phyloP scores from a whole-genome alignment of 2,888 invertebrate genomes.

The Penaeus monodon region DNA sequence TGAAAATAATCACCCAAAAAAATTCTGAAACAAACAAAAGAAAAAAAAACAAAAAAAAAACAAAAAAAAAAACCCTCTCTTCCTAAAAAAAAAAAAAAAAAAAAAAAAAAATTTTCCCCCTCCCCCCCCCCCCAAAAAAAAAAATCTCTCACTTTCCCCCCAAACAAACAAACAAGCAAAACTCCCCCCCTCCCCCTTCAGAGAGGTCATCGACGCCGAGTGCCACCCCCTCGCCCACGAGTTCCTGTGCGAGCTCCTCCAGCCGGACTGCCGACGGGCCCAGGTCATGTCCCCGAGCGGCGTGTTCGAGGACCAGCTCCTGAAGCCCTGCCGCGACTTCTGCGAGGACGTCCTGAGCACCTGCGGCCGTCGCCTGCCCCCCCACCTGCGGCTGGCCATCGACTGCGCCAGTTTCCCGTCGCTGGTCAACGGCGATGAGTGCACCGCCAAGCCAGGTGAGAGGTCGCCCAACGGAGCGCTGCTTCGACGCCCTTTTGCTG shows the following conservation, averaged over 20 bases:
- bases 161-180: no score
- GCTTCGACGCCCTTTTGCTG: no score
- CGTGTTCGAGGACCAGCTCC: conserved; percentile 65
- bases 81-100: no score
- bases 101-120: no score
- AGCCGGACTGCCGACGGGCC: conserved; percentile 78
- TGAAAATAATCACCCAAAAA: no score
- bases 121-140: no score
- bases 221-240: conserved; percentile 90
- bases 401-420: conserved; percentile 56
- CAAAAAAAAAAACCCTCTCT: no score
- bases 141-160: no score
- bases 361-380: conserved; percentile 75
- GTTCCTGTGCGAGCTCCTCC: conserved; percentile 87
- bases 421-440: conserved; percentile 51
- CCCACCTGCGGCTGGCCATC: conserved; percentile 43
- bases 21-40: no score
- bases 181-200: conserved; percentile 7
- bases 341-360: conserved; percentile 87
- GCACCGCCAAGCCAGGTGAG: conserved; percentile 64
- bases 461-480: no score
- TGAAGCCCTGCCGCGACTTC: conserved; percentile 82
- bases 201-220: conserved; percentile 84
- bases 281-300: conserved; percentile 52
- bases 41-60: no score